Evolutionary conservation across 2,797 vertebrate species (phyloP).

Genomic region (Labroides dimidiatus): DNA sequence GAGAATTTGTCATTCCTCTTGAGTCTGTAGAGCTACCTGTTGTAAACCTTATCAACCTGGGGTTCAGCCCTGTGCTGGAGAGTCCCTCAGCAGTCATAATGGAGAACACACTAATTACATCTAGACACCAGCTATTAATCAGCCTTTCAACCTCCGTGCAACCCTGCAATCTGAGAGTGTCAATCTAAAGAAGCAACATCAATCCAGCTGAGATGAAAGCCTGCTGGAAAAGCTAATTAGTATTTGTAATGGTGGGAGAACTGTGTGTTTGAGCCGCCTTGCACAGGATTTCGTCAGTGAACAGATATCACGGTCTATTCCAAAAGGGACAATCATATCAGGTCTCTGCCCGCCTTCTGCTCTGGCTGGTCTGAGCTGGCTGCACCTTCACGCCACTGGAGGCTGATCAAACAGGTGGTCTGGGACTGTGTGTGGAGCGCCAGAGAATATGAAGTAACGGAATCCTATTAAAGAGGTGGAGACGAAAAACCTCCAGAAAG

Average conservation of each 20-base stretch:
- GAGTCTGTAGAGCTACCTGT: slow-evolving; percentile 21
- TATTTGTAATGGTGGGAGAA: slow-evolving; percentile 39
- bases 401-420: slow-evolving; percentile 49
- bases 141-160: slow-evolving; percentile 46
- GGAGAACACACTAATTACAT: slow-evolving; percentile 54
- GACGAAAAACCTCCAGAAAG: background rate
- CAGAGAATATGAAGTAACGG: slow-evolving; percentile 26
- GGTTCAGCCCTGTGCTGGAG: slow-evolving; percentile 24
- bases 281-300: slow-evolving; percentile 60
- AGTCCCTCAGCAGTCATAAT: slow-evolving; percentile 32
- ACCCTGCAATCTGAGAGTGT: slow-evolving; percentile 46
- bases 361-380: slow-evolving; percentile 13
- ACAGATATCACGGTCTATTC: slow-evolving; percentile 31
- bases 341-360: slow-evolving; percentile 14
- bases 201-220: slow-evolving; percentile 54
- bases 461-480: slow-evolving; percentile 15
- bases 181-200: slow-evolving; percentile 60
- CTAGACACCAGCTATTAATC: slow-evolving; percentile 48
- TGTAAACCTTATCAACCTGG: slow-evolving; percentile 1
- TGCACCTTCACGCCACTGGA: slow-evolving; percentile 42
- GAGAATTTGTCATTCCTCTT: background rate
- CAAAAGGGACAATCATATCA: slow-evolving; percentile 44
- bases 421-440: slow-evolving; percentile 26
- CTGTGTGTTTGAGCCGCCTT: slow-evolving; percentile 49
- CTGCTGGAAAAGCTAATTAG: slow-evolving; percentile 58